phyloP scores from a whole-genome alignment of 2,888 invertebrate species.

The Calameuta idolon region DNA sequence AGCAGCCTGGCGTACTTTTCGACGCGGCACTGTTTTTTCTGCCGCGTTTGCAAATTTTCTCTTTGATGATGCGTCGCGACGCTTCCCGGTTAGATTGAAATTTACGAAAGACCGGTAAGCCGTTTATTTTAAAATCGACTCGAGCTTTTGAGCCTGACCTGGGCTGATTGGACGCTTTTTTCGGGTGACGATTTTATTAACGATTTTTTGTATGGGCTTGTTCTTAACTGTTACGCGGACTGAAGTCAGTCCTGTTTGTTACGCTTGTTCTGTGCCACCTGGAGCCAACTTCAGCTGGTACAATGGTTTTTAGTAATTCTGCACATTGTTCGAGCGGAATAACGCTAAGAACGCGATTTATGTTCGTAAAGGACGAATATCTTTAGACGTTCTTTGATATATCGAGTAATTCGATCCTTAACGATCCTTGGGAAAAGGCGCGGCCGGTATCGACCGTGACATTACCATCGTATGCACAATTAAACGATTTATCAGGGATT shows the following conservation, averaged over 20 bases:
- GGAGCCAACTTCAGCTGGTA: neutral
- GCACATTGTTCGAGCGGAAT: neutral
- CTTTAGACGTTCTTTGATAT: neutral
- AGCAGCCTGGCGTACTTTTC: neutral
- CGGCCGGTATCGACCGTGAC: conserved; percentile 35
- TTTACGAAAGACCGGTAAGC: conserved; percentile 4
- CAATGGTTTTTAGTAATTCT: neutral
- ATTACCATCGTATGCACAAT: conserved; percentile 21
- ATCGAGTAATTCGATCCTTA: conserved; percentile 11
- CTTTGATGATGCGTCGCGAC: neutral
- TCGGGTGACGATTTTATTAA: neutral
- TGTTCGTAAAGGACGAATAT: neutral
- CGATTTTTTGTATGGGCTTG: neutral
- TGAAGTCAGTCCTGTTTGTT: neutral
- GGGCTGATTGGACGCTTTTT: neutral
- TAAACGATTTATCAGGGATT: neutral
- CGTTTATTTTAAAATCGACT: conserved; percentile 7
- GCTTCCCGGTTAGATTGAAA: conserved; percentile 14
- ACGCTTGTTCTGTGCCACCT: too few species aligned
- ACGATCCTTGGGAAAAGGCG: conserved; percentile 19
- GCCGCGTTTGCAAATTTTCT: conserved; percentile 10
- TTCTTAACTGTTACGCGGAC: neutral
- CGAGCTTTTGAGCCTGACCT: neutral
- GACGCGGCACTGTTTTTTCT: conserved; percentile 5
- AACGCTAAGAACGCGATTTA: neutral